phyloP scores from a whole-genome alignment of 2,888 invertebrate species.

The Acanthacorydalis orientalis region DNA sequence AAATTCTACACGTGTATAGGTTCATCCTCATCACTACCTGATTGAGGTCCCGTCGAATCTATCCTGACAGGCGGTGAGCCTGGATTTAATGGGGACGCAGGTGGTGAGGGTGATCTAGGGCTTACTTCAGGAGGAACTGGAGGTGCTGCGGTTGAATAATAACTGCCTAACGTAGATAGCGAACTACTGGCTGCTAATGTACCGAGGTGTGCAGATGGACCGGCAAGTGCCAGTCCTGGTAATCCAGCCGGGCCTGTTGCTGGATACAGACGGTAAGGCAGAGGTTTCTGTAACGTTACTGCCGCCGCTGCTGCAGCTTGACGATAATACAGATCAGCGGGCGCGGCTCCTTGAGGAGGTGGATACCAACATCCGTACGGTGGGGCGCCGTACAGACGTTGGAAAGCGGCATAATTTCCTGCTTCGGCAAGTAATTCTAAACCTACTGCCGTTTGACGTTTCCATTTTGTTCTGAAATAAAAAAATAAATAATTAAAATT shows the following conservation, averaged over 20 bases:
- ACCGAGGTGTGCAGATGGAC: conserved; percentile 49
- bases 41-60: conserved; percentile 23
- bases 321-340: conserved; percentile 65
- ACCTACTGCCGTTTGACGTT: conserved; percentile 95
- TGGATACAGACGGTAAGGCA: conserved; percentile 58
- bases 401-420: conserved; percentile 96
- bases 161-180: conserved; percentile 34
- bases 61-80: conserved; percentile 38
- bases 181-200: conserved; percentile 53
- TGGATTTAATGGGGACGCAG: conserved; percentile 40
- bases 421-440: conserved; percentile 92
- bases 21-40: conserved; percentile 41
- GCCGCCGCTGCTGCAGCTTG: conserved; percentile 63
- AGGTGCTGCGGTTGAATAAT: conserved; percentile 35
- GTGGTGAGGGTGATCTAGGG: conserved; percentile 29
- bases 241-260: conserved; percentile 39
- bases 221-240: conserved; percentile 39
- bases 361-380: conserved; percentile 51
- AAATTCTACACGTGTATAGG: conserved; percentile 38
- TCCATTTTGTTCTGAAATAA: conserved; percentile 89
- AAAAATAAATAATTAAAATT: conserved; percentile 6
- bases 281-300: conserved; percentile 67
- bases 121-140: conserved; percentile 32
- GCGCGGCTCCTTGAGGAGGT: conserved; percentile 35
- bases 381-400: conserved; percentile 71